Percentiles rank a stretch among this genome's conserved stretches.
Conservation (phyloP, 1,140 invertebrate species). For the Dinoponera quadriceps region DNA sequence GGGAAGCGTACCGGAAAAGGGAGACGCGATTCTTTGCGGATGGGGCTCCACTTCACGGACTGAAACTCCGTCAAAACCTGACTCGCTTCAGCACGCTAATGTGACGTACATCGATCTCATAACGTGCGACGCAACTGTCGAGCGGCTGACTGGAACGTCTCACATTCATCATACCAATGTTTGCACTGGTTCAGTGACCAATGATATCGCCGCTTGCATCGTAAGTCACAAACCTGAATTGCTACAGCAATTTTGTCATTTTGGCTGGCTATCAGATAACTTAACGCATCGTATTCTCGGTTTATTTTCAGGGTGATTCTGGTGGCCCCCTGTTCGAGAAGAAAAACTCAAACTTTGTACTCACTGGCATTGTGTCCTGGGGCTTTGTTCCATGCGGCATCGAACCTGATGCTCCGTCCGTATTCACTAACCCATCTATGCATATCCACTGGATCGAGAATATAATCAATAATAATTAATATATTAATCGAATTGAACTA, state of each 20-base stretch:
- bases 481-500: not conserved
- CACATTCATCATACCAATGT: conserved; percentile 84
- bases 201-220: conserved; percentile 87
- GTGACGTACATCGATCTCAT: conserved; percentile 65
- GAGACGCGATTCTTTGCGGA: conserved; percentile 81
- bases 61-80: conserved; percentile 34
- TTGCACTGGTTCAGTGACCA: conserved; percentile 87
- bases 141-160: conserved; percentile 59
- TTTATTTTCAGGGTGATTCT: conserved; percentile 86
- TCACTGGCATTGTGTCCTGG: conserved; percentile 90
- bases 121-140: conserved; percentile 68
- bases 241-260: not conserved
- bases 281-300: conserved; percentile 27
- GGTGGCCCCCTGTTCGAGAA: conserved; percentile 88
- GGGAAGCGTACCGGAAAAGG: conserved; percentile 75
- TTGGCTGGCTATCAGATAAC: not conserved
- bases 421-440: conserved; percentile 89
- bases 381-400: conserved; percentile 90
- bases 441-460: conserved; percentile 84
- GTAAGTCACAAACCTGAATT: conserved; percentile 83
- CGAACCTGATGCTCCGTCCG: conserved; percentile 88
- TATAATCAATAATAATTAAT: conserved; percentile 44
- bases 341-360: not conserved
- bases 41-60: conserved; percentile 83
- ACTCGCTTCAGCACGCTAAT: conserved; percentile 67